Evolutionary conservation across 2,797 vertebrate genomes (phyloP), one percentile per base, ranked within the genome.

Genomic region (Steatocranus sp.): DNA sequence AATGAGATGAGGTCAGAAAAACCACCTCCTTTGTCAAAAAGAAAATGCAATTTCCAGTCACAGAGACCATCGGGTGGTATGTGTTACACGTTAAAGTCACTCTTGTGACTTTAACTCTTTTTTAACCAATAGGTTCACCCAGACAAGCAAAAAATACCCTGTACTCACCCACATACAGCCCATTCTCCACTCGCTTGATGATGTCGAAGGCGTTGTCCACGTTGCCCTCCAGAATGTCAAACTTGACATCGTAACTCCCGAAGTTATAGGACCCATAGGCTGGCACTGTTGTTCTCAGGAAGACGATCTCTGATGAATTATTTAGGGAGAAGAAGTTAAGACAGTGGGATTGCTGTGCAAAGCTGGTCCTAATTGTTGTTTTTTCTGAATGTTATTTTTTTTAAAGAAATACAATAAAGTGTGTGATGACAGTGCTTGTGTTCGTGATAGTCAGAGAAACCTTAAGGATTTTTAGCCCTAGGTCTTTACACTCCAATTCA

Each of bases 141-240:
- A 73, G 68, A 85, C 68, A 77, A 85, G 79, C 61, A 25, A 78
- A 79, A 78, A 36, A 36, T 36, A 36, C 18, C 41, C 23, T 15
- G 34, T 80, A 97, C 98, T 98, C 94, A 99, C 99, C 99, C 89
- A 99, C 97, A 84, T 97, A 97, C 95, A 97, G 94, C 80, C 97
- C 96, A 3, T 97, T 97, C 93, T 98, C 97, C 54, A 97, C 96
- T 86, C 97, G 96, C 91, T 98, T 99, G 91, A 97, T 90, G 92
- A 99, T 97, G 88, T 99, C 98, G 8, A 99, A 99, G 48, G 98
- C 97, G 56, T 97, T 97, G 43, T 97, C 96, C 80, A 97, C 86
- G 78, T 99, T 99, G 81, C 99, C 99, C 56, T 98, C 98, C 10
- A 97, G 97, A 83, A 99, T 98, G 92, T 98, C 96, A 77, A 99